These are phyloP conservation scores for Porites cylindrica DNA, from an alignment of 92 coral and sea anemone genomes.

Conservation along the genomic window DNA sequence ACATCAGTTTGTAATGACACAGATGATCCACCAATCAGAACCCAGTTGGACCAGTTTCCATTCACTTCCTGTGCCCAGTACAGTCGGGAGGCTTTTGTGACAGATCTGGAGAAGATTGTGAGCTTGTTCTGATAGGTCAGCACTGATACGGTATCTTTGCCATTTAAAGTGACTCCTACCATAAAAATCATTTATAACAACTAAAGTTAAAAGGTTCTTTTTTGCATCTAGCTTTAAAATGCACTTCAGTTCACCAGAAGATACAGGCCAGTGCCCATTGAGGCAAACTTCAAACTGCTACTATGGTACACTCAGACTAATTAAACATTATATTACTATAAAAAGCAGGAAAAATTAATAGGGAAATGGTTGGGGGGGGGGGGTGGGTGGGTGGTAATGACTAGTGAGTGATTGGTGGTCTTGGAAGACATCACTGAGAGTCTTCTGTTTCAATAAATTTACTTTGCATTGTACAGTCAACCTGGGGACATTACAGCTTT, in stretches of 20 bases:
- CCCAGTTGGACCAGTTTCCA: slow-evolving; percentile 86
- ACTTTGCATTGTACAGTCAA: too few species aligned
- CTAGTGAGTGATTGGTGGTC: too few species aligned
- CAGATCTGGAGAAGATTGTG: slow-evolving; percentile 78
- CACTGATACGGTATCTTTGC: slow-evolving; percentile 76
- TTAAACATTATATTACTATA: too few species aligned
- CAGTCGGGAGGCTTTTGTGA: slow-evolving; percentile 76
- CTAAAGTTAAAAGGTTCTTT: background rate
- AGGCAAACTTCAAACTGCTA: too few species aligned
- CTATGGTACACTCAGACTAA: too few species aligned
- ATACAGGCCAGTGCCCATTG: too few species aligned
- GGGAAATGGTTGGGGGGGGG: too few species aligned
- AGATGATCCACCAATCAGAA: slow-evolving; percentile 88
- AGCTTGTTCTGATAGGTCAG: slow-evolving; percentile 77
- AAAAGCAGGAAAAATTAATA: too few species aligned
- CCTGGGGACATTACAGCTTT: too few species aligned
- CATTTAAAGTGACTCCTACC: slow-evolving; percentile 71
- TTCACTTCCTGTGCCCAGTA: slow-evolving; percentile 80
- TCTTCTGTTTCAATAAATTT: too few species aligned
- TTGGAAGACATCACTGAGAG: too few species aligned
- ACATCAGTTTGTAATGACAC: slow-evolving; percentile 81
- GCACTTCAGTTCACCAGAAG: background rate
- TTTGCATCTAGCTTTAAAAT: background rate
- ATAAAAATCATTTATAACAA: background rate
- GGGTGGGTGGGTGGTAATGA: too few species aligned